phyloP scores from a whole-genome alignment of 2,113 vertebrate genomes.

The Carassius carassius region DNA sequence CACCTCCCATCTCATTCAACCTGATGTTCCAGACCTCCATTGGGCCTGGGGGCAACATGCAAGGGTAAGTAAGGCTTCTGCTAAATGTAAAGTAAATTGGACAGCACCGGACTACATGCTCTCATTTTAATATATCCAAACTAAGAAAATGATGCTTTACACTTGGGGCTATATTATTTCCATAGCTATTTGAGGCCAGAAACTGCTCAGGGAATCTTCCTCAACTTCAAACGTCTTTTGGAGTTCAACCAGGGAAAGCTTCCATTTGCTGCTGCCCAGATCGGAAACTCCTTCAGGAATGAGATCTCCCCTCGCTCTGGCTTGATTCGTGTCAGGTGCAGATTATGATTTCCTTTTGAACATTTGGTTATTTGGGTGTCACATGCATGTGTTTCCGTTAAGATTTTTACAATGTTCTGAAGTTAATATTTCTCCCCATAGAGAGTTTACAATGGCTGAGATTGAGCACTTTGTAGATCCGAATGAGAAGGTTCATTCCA shows the following conservation, averaged over 20 bases:
- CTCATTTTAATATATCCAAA: not conserved
- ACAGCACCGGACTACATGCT: not conserved
- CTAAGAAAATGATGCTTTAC: not conserved
- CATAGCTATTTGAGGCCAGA: constrained; percentile 95
- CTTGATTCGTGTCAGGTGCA: constrained; percentile 94
- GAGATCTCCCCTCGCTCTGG: constrained; percentile 98
- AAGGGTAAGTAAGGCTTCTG: constrained; percentile 77
- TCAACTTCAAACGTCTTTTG: constrained; percentile 97
- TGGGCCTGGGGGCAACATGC: constrained; percentile 94
- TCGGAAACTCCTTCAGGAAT: constrained; percentile 97
- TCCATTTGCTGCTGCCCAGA: constrained; percentile 97
- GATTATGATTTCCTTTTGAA: not conserved
- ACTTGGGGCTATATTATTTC: not conserved
- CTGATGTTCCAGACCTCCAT: constrained; percentile 99
- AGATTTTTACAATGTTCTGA: not conserved
- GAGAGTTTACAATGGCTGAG: constrained; percentile 99
- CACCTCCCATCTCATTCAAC: constrained; percentile 92
- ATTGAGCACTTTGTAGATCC: constrained; percentile 99
- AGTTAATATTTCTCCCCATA: constrained; percentile 54
- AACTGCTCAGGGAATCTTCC: constrained; percentile 98
- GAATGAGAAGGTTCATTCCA: constrained; percentile 91
- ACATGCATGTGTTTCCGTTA: not conserved
- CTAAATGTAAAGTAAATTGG: not conserved
- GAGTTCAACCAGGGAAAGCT: constrained; percentile 98
- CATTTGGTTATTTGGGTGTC: not conserved